Base-by-base conservation (phyloP, 1,140 invertebrate genomes). In the Anastrepha ludens region DNA sequence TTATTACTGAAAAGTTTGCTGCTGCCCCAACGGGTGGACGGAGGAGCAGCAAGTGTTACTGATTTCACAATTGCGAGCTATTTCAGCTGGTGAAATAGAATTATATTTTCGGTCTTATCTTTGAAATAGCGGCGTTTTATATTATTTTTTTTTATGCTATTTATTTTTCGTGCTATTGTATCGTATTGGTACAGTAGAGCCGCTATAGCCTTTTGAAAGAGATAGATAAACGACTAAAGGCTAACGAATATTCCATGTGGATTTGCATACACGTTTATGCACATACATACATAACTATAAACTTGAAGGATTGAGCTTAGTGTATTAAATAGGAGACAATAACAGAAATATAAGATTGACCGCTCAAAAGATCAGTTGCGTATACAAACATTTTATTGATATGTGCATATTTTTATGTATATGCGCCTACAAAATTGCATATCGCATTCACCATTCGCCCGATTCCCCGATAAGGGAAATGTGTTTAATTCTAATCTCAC, bases 41-140 rank as follows among this genome's bases (percentile, higher is more conserved):
- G 74, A 20, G 74, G 47, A 17, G 47, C n/a, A 55, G 47, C 74
- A 55, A 41, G 47, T 55, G 74, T 55, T 55, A 20, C 11, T 81
- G n/a, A 81, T 81, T 81, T 81, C 74, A 81, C 74, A 81, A 81
- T 81, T 81, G 74, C 74, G 74, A 44, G 47, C 47, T 81, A 55
- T 81, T 55, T 55, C 47, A 50, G 47, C 74, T 81, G 74, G 47
- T 74, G 44, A 74, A 74, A 74, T 74, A 74, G 70, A 74, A 47
- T 47, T 47, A 17, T 13, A 74, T 74, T 74, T 74, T 74, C 39
- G 29, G 39, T 74, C 70, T 81, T 81, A 81, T 81, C 74, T 55
- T 55, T 55, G 47, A 55, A 81, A 81, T 41, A 9, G 20, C 44
- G 17, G 47, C 74, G 20, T 55, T 50, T 74, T 74, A 15, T 50